These are phyloP conservation scores for Chrysotoxum bicinctum DNA, from an alignment of 2,888 invertebrate genomes.

Conservation along the genomic window DNA sequence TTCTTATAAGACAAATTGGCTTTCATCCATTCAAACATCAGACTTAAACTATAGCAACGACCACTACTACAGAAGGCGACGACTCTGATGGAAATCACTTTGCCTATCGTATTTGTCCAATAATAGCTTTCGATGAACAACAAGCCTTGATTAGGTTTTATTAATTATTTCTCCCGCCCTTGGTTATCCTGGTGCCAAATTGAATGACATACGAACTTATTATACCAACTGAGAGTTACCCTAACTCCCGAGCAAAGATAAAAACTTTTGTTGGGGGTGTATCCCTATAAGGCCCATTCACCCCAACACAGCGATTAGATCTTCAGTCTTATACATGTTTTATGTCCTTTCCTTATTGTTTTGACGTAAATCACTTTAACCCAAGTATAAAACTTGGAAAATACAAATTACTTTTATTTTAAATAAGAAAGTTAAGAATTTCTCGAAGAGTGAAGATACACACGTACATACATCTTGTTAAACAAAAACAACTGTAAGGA, in stretches of 20 bases:
- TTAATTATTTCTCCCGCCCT: slow-evolving; percentile 50
- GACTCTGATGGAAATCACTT: slow-evolving; percentile 34
- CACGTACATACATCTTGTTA: not conserved
- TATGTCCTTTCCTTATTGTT: not conserved
- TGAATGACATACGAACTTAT: slow-evolving; percentile 49
- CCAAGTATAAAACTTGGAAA: not conserved
- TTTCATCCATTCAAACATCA: not conserved
- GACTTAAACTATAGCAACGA: not conserved
- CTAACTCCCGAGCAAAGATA: not conserved
- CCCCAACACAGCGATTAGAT: slow-evolving; percentile 35
- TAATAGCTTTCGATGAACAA: slow-evolving; percentile 52
- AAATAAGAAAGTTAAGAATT: not conserved
- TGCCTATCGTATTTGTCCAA: slow-evolving; percentile 34
- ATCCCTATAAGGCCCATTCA: slow-evolving; percentile 15
- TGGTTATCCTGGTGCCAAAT: slow-evolving; percentile 25
- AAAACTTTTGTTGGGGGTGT: not conserved
- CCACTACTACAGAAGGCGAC: not conserved
- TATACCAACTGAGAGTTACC: not conserved
- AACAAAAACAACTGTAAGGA: not conserved
- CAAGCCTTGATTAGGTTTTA: slow-evolving; percentile 57
- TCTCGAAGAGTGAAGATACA: not conserved
- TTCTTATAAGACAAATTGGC: slow-evolving; percentile 44
- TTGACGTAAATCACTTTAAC: slow-evolving; percentile 5
- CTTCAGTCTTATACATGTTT: slow-evolving; percentile 1
- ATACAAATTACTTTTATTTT: not conserved